These are phyloP conservation scores for Tenthredo distinguenda DNA, from an alignment of 2,888 invertebrate species.

Conservation along the genomic window DNA sequence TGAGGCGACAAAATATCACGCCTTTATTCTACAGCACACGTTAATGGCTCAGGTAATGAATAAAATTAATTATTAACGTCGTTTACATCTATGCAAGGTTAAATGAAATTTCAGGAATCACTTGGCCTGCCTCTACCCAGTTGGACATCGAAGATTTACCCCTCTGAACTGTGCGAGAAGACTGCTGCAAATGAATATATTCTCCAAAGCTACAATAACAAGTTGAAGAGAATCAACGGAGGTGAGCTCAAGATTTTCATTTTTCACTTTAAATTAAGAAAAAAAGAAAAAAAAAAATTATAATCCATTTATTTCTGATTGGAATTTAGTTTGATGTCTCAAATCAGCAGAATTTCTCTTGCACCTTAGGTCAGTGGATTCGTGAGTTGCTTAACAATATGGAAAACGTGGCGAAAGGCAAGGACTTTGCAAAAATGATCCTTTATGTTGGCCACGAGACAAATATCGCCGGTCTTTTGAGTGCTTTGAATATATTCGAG, in stretches of 20 bases:
- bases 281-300: neutral
- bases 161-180: constrained; percentile 3
- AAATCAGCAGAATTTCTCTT: neutral
- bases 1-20: constrained; percentile 36
- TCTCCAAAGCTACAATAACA: constrained; percentile 16
- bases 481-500: constrained; percentile 55
- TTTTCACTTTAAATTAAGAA: neutral
- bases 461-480: constrained; percentile 44
- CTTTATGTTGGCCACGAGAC: constrained; percentile 51
- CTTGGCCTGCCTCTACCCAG: neutral
- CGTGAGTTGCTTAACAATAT: constrained; percentile 56
- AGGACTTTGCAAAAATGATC: neutral
- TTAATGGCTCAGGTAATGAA: constrained; percentile 34
- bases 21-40: constrained; percentile 27
- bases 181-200: constrained; percentile 9
- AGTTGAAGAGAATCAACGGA: constrained; percentile 32
- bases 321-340: neutral
- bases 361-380: constrained; percentile 57
- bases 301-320: neutral
- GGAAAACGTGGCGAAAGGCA: constrained; percentile 50
- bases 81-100: neutral
- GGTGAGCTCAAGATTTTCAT: neutral
- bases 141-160: constrained; percentile 29
- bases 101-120: neutral
- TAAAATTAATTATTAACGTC: neutral